Percentiles rank a stretch among this genome's conserved stretches.
Conservation (phyloP, 64 coral and sea anemone genomes). For the Orbicella faveolata region DNA sequence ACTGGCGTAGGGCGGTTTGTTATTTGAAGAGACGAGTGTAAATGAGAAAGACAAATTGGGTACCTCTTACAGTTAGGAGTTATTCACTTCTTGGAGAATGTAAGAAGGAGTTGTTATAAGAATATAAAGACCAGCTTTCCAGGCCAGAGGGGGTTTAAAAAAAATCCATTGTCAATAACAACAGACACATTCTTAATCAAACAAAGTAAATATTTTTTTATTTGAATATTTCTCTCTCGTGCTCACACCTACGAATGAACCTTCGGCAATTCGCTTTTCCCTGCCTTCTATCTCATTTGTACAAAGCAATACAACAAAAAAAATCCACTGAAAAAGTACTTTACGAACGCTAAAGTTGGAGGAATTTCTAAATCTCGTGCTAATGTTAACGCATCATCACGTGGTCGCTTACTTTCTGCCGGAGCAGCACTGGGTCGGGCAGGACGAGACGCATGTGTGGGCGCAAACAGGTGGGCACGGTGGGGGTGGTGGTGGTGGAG, state of each 20-base stretch:
- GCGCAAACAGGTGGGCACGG: slow-evolving; percentile 98
- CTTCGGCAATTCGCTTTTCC: slow-evolving; percentile 34
- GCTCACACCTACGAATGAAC: slow-evolving; percentile 53
- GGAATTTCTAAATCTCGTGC: slow-evolving; percentile 36
- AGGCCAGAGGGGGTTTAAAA: no score
- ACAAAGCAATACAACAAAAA: slow-evolving; percentile 91
- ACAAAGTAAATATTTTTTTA: slow-evolving; percentile 55
- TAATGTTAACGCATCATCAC: slow-evolving; percentile 46
- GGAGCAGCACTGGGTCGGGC: slow-evolving; percentile 81
- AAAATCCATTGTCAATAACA: not conserved
- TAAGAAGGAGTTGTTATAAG: no score
- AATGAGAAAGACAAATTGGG: no score
- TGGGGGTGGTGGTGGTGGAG: slow-evolving; percentile 96
- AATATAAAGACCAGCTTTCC: no score
- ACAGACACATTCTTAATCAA: slow-evolving; percentile 27
- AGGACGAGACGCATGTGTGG: slow-evolving; percentile 94
- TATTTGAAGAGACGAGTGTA: no score
- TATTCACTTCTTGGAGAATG: no score
- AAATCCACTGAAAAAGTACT: slow-evolving; percentile 76
- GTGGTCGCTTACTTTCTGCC: slow-evolving; percentile 77
- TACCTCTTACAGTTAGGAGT: no score
- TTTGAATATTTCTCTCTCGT: slow-evolving; percentile 40
- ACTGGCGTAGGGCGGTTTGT: no score
- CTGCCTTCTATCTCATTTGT: slow-evolving; percentile 65
- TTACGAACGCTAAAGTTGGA: slow-evolving; percentile 64